phyloP scores from a whole-genome alignment of 1,140 invertebrate genomes.

The Drosophila leontia region DNA sequence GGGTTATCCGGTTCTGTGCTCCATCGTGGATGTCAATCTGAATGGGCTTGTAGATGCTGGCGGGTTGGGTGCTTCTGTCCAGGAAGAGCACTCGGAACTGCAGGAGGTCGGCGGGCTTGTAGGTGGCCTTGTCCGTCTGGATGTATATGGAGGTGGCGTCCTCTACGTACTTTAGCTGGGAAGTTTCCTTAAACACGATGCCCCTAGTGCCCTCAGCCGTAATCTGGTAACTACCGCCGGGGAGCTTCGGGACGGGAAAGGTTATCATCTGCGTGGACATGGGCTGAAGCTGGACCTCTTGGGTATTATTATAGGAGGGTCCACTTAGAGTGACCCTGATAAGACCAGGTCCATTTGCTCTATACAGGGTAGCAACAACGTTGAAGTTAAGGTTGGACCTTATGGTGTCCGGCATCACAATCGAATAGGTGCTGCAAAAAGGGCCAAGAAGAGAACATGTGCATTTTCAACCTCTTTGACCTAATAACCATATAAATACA shows the following conservation, averaged over 20 bases:
- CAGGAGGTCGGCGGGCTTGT: slow-evolving; percentile 94
- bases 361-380: slow-evolving; percentile 90
- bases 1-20: slow-evolving; percentile 83
- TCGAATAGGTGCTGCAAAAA: slow-evolving; percentile 89
- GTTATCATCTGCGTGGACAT: slow-evolving; percentile 89
- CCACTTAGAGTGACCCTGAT: slow-evolving; percentile 91
- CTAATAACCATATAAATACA: too few species aligned
- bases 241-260: slow-evolving; percentile 88
- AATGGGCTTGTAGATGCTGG: slow-evolving; percentile 75
- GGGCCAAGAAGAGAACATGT: neutral
- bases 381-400: slow-evolving; percentile 93
- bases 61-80: slow-evolving; percentile 90
- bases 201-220: slow-evolving; percentile 90
- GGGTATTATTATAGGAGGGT: slow-evolving; percentile 88
- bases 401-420: slow-evolving; percentile 91
- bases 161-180: slow-evolving; percentile 89
- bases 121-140: slow-evolving; percentile 97
- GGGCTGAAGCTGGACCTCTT: slow-evolving; percentile 88
- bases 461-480: too few species aligned
- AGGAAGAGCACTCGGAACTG: slow-evolving; percentile 94
- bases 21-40: slow-evolving; percentile 59
- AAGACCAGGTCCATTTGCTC: slow-evolving; percentile 86
- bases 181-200: slow-evolving; percentile 90
- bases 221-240: slow-evolving; percentile 91
- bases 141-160: slow-evolving; percentile 96